Base-by-base conservation (phyloP, 2,113 vertebrate species). In the Bombycilla garrulus region DNA sequence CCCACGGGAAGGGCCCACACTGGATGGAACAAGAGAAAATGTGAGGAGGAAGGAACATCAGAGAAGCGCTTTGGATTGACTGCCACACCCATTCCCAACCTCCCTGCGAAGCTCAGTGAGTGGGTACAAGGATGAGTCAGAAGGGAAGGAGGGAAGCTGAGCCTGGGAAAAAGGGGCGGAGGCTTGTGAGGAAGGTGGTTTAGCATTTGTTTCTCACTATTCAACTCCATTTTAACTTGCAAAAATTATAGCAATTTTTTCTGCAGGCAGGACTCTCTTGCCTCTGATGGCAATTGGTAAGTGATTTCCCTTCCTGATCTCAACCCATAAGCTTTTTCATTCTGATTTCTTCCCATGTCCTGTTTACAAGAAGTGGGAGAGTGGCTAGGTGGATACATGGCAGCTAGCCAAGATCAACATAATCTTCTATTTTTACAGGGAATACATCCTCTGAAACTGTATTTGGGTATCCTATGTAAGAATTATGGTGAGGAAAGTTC, bases 71-170 rank as follows among this genome's bases (percentile, higher is more conserved):
- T 7, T 15, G 54, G 9, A 9, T 28, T 45, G 50, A 31, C 16
- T 23, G 26, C 31, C 3, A 2, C 20, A 10, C 8, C 13, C 26
- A 20, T 40, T 77, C 38, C 28, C 7, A 16, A 11, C 14, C 11
- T 23, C 4, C 21, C 40, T 20, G 35, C 23, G 40, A 21, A 73
- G n/a, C 19, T 67, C 25, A 1, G 38, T 4, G 6, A 4, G 2
- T 16, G 11, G 6, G 6, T 1, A 36, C 35, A 20, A 0, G 0
- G 31, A 19, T 1, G 2, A 36, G 24, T 7, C 4, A 1, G 62
- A n/a, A 76, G 14, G 4, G 26, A 42, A 69, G 31, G 28, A 38
- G 16, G 10, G 31, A 65, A 42, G n/a, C 7, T 45, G 19, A 56
- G n/a, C 20, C 42, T 66, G 18, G 29, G 17, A 24, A 90, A 77